Conservation (phyloP, 1,140 invertebrate species). For the Heliconius congener region DNA sequence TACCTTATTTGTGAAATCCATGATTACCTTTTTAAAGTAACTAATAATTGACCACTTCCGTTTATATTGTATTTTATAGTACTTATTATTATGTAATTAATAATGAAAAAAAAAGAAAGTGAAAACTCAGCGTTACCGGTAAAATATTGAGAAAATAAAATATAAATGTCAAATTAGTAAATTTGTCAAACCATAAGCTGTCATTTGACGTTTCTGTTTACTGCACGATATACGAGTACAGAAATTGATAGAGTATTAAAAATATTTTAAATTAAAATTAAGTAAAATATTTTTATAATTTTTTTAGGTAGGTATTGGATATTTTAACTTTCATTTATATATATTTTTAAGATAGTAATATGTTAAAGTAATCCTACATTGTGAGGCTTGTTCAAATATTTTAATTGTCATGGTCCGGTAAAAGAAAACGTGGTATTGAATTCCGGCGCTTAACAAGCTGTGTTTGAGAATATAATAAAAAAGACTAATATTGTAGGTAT, state of each 20-base stretch:
- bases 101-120: neutral
- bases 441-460: too few relatives aligned
- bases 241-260: neutral
- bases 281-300: too few relatives aligned
- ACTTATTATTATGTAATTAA: neutral
- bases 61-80: neutral
- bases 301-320: too few relatives aligned
- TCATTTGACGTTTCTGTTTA: neutral
- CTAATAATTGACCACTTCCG: neutral
- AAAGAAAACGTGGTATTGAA: too few relatives aligned
- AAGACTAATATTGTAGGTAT: too few relatives aligned
- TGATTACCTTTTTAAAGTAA: neutral
- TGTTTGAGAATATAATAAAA: too few relatives aligned
- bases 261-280: too few relatives aligned
- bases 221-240: neutral
- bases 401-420: too few relatives aligned
- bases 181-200: neutral
- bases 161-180: conserved; percentile 1
- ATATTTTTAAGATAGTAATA: too few relatives aligned
- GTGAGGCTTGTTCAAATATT: too few relatives aligned
- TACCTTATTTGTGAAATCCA: conserved; percentile 5
- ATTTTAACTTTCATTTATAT: too few relatives aligned
- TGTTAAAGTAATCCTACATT: too few relatives aligned
- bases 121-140: neutral
- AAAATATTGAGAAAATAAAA: neutral